Percentiles rank a stretch among this genome's conserved stretches.
Evolutionary conservation across 35 echinoderm and acorn worm species (phyloP).

Genomic region (Hemicentrotus pulcherrimus): DNA sequence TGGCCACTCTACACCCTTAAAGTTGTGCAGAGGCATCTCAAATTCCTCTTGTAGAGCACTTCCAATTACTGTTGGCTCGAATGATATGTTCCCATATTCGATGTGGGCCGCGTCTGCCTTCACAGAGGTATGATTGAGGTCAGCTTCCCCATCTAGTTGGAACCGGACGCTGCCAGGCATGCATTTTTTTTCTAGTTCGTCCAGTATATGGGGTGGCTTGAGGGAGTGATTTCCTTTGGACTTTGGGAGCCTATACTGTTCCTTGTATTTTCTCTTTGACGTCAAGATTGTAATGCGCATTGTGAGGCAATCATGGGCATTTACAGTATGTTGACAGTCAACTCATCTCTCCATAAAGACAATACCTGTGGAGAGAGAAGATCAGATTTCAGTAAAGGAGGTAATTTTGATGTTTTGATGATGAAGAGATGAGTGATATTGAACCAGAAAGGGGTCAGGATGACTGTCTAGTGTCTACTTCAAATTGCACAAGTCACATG

Average conservation of each 20-base stretch:
- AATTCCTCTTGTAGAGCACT: neutral
- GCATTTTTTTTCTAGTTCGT: slow-evolving; percentile 15
- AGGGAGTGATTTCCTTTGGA: slow-evolving; percentile 2
- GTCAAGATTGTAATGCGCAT: slow-evolving; percentile 26
- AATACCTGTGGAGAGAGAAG: too few species aligned
- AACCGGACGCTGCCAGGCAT: slow-evolving; percentile 64
- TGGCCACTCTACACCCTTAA: slow-evolving; percentile 49
- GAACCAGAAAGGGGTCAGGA: too few species aligned
- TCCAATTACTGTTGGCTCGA: slow-evolving; percentile 43
- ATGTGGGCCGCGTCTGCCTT: slow-evolving; percentile 22
- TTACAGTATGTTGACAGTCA: too few species aligned
- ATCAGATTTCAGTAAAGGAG: too few species aligned
- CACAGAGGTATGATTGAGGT: slow-evolving; percentile 50
- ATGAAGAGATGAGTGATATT: too few species aligned
- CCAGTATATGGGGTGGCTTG: slow-evolving; percentile 20
- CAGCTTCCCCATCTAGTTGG: neutral
- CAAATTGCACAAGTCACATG: too few species aligned
- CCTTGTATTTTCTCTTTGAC: slow-evolving; percentile 47
- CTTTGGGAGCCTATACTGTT: slow-evolving; percentile 39
- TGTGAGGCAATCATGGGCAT: slow-evolving; percentile 59
- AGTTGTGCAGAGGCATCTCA: slow-evolving; percentile 44
- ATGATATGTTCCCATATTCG: neutral
- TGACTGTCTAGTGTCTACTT: too few species aligned
- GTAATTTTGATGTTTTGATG: too few species aligned
- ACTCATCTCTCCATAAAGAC: too few species aligned